A percentile compares a stretch with the other conserved stretches of the same genome.
Conservation (phyloP, 2,797 vertebrate genomes). For the Bradypodion pumilum region DNA sequence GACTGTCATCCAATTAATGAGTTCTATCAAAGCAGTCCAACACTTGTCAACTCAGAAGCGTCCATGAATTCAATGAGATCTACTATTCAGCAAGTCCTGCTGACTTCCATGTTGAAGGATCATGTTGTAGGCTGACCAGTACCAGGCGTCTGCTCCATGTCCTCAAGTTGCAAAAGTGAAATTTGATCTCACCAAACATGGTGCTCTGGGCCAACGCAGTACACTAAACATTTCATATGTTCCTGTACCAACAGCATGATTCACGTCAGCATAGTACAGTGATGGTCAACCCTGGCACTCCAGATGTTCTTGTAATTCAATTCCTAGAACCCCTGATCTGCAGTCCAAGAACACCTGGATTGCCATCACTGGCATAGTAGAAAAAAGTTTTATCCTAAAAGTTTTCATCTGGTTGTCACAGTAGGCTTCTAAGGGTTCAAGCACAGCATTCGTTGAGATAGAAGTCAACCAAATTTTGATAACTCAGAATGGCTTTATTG, state of each 20-base stretch:
- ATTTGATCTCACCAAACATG: background rate
- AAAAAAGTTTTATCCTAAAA: background rate
- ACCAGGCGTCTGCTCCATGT: background rate
- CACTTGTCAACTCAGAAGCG: background rate
- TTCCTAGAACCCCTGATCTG: too few relatives aligned
- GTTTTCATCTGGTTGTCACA: background rate
- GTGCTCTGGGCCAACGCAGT: background rate
- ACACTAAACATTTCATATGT: background rate
- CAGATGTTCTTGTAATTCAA: too few relatives aligned
- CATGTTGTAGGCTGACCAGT: background rate
- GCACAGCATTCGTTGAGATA: background rate
- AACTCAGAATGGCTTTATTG: background rate
- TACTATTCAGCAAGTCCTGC: background rate
- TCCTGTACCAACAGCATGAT: background rate
- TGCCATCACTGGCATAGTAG: too few relatives aligned
- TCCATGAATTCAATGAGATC: background rate
- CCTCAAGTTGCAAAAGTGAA: background rate
- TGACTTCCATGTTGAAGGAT: background rate
- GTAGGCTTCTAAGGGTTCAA: background rate
- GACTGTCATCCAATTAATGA: background rate
- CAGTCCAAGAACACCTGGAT: too few relatives aligned
- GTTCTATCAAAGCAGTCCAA: background rate
- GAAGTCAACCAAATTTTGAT: background rate
- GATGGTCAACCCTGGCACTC: too few relatives aligned
- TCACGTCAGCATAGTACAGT: too few relatives aligned